These are phyloP conservation scores for Amiota minor DNA, from an alignment of 2,888 invertebrate species.

Conservation along the genomic window DNA sequence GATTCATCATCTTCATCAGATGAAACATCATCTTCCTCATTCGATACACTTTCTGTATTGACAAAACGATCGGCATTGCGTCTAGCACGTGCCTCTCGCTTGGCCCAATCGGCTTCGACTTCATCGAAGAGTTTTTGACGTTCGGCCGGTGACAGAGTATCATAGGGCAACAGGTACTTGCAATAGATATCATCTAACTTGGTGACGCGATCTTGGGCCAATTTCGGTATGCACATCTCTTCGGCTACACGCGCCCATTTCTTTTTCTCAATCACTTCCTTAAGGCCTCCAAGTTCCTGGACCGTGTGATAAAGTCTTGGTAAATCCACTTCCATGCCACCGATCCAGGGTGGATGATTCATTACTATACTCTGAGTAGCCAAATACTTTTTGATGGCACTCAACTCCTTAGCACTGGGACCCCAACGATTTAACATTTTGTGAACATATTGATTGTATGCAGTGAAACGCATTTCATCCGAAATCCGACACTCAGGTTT, in stretches of 20 bases:
- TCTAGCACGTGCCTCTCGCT: conserved; percentile 76
- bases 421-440: conserved; percentile 93
- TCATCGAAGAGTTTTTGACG: conserved; percentile 81
- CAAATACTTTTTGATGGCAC: conserved; percentile 87
- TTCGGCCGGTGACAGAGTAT: conserved; percentile 86
- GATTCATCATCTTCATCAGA: conserved; percentile 75
- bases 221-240: conserved; percentile 87
- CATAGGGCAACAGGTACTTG: conserved; percentile 91
- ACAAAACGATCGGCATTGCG: conserved; percentile 74
- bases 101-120: conserved; percentile 84
- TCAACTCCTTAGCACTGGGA: conserved; percentile 86
- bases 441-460: conserved; percentile 91
- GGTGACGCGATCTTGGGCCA: conserved; percentile 84
- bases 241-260: conserved; percentile 92
- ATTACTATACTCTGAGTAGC: conserved; percentile 84
- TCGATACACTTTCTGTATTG: conserved; percentile 72
- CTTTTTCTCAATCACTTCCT: conserved; percentile 89
- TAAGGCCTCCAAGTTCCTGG: conserved; percentile 87
- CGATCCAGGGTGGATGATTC: conserved; percentile 86
- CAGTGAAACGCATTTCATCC: conserved; percentile 89
- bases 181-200: conserved; percentile 92
- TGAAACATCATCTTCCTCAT: conserved; percentile 74
- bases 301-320: conserved; percentile 89
- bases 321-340: conserved; percentile 92
- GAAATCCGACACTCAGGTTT: conserved; percentile 87